Conservation (phyloP, 1,140 invertebrate species). For the Heliconius himera region DNA sequence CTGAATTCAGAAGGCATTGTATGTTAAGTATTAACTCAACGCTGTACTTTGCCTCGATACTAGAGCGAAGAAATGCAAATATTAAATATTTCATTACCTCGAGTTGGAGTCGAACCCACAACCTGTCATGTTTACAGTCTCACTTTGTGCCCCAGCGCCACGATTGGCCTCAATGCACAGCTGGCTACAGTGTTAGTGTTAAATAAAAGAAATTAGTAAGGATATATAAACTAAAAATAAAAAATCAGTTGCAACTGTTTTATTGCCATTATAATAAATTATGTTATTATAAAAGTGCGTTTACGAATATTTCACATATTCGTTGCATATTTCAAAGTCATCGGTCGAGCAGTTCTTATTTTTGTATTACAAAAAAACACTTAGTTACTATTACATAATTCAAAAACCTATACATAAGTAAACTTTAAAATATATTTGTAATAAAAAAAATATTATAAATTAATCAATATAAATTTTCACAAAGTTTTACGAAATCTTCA, state of each 20-base stretch:
- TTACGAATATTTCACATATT: neutral
- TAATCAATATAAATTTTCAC: neutral
- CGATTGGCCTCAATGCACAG: too few relatives aligned
- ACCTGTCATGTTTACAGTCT: too few relatives aligned
- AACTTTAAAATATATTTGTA: neutral
- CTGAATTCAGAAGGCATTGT: too few relatives aligned
- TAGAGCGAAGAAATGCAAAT: too few relatives aligned
- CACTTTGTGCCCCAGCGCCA: too few relatives aligned
- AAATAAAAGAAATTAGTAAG: neutral
- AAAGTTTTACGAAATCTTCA: too few relatives aligned
- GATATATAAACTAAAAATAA: neutral
- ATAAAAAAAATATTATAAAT: neutral
- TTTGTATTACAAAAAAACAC: conserved; percentile 1
- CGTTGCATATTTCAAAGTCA: neutral
- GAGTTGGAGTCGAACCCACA: too few relatives aligned
- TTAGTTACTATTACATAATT: neutral
- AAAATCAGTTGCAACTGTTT: conserved; percentile 5
- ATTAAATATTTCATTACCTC: too few relatives aligned
- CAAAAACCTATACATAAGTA: neutral
- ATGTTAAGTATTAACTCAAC: too few relatives aligned
- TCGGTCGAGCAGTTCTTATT: neutral
- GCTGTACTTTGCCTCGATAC: too few relatives aligned
- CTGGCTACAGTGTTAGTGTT: neutral
- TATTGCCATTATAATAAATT: neutral
- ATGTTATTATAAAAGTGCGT: neutral